Evolutionary conservation across 2,113 vertebrate species (phyloP), one percentile per base, ranked within the genome.

Genomic region (Vulpes ferrilata): DNA sequence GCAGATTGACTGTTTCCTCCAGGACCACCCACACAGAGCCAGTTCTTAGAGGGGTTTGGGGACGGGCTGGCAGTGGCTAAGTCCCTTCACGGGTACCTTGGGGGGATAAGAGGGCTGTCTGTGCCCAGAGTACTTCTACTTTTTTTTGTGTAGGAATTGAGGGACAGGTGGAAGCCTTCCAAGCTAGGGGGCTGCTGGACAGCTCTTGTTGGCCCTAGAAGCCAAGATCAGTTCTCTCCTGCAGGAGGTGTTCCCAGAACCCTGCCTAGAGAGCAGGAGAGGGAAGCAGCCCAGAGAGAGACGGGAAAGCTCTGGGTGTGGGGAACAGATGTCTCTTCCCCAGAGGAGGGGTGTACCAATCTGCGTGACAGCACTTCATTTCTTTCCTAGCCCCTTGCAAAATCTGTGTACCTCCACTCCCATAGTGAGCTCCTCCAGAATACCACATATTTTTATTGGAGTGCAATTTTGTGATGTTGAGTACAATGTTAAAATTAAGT

Each of bases 321-420:
- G n/a, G 67, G 35, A 62, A 30, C 89, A 59, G 32, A 0, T 23
- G 48, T 60, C 74, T 69, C 35, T 64, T 32, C 16, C 73, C 48
- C 35, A 19, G 59, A 78, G 38, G 12, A 76, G 20, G 43, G 12
- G 1, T 27, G 1, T 13, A 0, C 12, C 0, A 1, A 48, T 35
- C 11, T 27, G 67, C 13, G 7, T 2, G n/a, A 48, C 1, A 11
- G 43, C 11, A 4, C 35, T 59, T 59, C 59, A 2, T 19, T 38
- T 53, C 43, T 19, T 62, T 35, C 32, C 57, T 38, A 32, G 43
- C 5, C 11, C 81, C 64, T 32, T 38, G 35, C 10, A 25, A 7
- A 48, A 25, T 7, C 2, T 9, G 1, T 30, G 67, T 0, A 1
- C 17, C 11, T 69, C 32, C 8, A 4, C 11, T 35, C 51, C 64